Evolutionary conservation across 2,113 vertebrate genomes (phyloP), one percentile per base, ranked within the genome.

Genomic region (Pachypanchax playfairii): DNA sequence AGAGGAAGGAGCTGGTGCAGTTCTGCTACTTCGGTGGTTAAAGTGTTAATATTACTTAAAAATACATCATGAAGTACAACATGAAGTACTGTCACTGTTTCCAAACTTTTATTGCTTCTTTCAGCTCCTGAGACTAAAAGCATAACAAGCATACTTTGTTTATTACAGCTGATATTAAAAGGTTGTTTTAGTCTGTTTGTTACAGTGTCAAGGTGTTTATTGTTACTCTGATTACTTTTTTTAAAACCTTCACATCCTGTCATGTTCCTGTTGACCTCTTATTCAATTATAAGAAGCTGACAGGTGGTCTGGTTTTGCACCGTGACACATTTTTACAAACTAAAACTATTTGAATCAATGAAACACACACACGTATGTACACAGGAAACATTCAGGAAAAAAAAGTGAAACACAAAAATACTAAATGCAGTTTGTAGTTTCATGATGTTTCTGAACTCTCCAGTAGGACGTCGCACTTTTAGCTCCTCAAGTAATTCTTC

Each of bases 341-440:
- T 1, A 13, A n/a, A 2, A 1, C 2, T 5, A 46, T 2, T 4
- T 25, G 0, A n/a, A n/a, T n/a, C n/a, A n/a, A n/a, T n/a, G n/a
- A n/a, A n/a, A 44, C 20, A 21, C 13, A 46, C 20, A 13, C 25
- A 49, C 7, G 22, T 6, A 29, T 0, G 3, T 2, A 9, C 15
- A 28, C 10, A n/a, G n/a, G n/a, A n/a, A n/a, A n/a, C 9, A 18
- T n/a, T 28, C 1, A n/a, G n/a, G 6, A n/a, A 49, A 49, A n/a
- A 49, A 26, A n/a, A 0, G 26, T 28, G 13, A 4, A 17, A 48
- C 24, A 25, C 3, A 51, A 31, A 12, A 5, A 33, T 33, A 31
- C 31, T 12, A 41, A 5, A 41, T 10, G 18, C 15, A 41, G 8
- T 14, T 15, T 38, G 7, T 7, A 11, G 1, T n/a, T 6, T 33